Percentiles rank a stretch among this genome's conserved stretches.
These are phyloP conservation scores for Agrochola circellaris DNA, from an alignment of 2,888 invertebrate genomes.

Conservation along the genomic window DNA sequence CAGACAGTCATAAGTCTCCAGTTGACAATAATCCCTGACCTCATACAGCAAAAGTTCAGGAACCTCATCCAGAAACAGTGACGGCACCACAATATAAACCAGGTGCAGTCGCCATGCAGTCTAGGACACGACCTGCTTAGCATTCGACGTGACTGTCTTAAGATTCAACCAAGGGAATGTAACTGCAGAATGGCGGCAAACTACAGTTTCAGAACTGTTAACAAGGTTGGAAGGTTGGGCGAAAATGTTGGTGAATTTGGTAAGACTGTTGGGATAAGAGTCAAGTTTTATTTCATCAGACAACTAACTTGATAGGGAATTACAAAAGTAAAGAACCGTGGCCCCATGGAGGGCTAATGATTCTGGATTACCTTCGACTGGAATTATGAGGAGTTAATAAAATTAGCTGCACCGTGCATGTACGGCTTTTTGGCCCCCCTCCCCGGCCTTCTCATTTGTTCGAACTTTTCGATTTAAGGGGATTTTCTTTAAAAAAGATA, in stretches of 20 bases:
- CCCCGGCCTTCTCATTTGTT: too few relatives aligned
- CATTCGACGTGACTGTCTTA: constrained; percentile 48
- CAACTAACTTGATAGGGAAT: neutral
- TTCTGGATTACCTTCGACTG: too few relatives aligned
- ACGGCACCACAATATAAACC: constrained; percentile 27
- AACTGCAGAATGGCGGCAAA: neutral
- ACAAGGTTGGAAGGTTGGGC: neutral
- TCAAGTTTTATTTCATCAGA: neutral
- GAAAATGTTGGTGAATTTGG: neutral
- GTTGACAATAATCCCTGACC: neutral
- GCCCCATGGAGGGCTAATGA: neutral
- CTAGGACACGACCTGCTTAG: constrained; percentile 36
- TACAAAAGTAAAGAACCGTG: neutral
- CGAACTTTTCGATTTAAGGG: too few relatives aligned
- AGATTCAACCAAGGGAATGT: constrained; percentile 29
- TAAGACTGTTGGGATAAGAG: neutral
- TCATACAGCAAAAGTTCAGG: neutral
- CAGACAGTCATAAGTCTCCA: neutral
- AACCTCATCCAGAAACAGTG: constrained; percentile 20
- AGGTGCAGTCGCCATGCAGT: constrained; percentile 53
- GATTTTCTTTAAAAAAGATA: too few relatives aligned
- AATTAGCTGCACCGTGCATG: too few relatives aligned
- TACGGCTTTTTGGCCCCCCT: too few relatives aligned
- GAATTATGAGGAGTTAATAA: neutral
- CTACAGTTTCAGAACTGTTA: constrained; percentile 16